Evolutionary conservation across 2,888 invertebrate species (phyloP).

Genomic region (Melanostoma mellinum): DNA sequence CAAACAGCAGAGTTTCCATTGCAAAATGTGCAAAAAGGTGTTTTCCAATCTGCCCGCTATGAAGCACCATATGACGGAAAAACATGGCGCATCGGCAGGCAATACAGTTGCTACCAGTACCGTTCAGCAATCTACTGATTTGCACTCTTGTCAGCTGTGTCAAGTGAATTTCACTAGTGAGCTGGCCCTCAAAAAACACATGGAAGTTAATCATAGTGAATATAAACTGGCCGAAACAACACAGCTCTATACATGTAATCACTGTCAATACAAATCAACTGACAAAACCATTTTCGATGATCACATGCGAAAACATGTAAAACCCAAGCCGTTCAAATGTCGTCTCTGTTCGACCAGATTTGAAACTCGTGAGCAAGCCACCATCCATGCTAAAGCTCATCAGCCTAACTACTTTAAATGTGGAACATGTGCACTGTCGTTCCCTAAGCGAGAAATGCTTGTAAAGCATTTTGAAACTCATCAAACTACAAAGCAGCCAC

Average conservation of each 20-base stretch:
- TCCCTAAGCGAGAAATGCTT: slow-evolving; percentile 81
- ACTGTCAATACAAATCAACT: slow-evolving; percentile 81
- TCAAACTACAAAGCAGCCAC: slow-evolving; percentile 76
- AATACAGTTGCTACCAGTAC: slow-evolving; percentile 26
- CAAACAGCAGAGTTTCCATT: slow-evolving; percentile 81
- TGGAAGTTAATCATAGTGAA: slow-evolving; percentile 81
- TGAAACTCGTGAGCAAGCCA: slow-evolving; percentile 81
- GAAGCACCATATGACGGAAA: slow-evolving; percentile 81
- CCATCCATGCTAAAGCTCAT: slow-evolving; percentile 82
- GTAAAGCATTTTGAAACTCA: slow-evolving; percentile 82
- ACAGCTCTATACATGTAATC: slow-evolving; percentile 80
- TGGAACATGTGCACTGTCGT: slow-evolving; percentile 81
- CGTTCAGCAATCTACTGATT: slow-evolving; percentile 77
- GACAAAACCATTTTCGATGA: slow-evolving; percentile 81
- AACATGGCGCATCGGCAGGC: slow-evolving; percentile 77
- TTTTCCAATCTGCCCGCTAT: slow-evolving; percentile 80
- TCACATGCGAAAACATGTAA: slow-evolving; percentile 81
- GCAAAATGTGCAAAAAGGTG: slow-evolving; percentile 81
- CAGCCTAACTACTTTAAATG: slow-evolving; percentile 82
- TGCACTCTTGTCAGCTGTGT: slow-evolving; percentile 78
- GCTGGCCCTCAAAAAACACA: slow-evolving; percentile 80
- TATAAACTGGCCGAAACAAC: slow-evolving; percentile 77
- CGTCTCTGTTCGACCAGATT: slow-evolving; percentile 82
- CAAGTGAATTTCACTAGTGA: slow-evolving; percentile 81
- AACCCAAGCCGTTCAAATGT: slow-evolving; percentile 82